phyloP scores from a whole-genome alignment of 2,888 invertebrate genomes.

The Synanthedon tipuliformis region DNA sequence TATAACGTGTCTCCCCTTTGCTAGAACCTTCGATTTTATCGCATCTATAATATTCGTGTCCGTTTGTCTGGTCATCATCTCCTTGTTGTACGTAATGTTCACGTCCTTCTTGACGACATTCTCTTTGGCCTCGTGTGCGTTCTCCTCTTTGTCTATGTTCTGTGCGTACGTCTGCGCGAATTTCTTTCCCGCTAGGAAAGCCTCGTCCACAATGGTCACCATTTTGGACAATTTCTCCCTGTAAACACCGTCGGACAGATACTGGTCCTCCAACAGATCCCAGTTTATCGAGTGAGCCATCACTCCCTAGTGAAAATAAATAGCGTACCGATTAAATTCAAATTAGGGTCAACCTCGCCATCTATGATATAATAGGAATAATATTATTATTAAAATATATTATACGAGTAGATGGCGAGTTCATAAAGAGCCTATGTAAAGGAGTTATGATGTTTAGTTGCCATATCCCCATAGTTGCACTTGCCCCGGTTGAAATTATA shows the following conservation, averaged over 20 bases:
- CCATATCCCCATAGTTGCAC: too few species aligned
- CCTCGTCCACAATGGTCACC: conserved; percentile 83
- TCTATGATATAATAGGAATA: too few species aligned
- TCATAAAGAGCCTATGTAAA: too few species aligned
- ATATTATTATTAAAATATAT: too few species aligned
- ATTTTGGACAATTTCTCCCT: conserved; percentile 87
- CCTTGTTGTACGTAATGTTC: conserved; percentile 44
- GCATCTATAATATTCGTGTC: conserved; percentile 19
- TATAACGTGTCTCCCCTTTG: background rate
- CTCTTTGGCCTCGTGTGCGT: background rate
- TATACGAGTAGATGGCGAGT: too few species aligned
- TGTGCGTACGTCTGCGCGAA: conserved; percentile 75
- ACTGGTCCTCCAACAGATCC: conserved; percentile 90
- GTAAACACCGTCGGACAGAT: conserved; percentile 82
- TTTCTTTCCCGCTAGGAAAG: conserved; percentile 78
- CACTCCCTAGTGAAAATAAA: conserved; percentile 79
- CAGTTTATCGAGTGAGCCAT: conserved; percentile 96
- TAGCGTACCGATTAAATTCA: background rate
- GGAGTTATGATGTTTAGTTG: too few species aligned
- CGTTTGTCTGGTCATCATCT: conserved; percentile 11
- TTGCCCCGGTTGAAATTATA: too few species aligned
- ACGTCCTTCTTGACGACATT: conserved; percentile 18
- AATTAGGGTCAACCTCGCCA: too few species aligned
- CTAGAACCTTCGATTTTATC: conserved; percentile 11
- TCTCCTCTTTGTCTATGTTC: conserved; percentile 12